Evolutionary conservation across 1,140 invertebrate species (phyloP).

Genomic region (Adoxophyes honmai): DNA sequence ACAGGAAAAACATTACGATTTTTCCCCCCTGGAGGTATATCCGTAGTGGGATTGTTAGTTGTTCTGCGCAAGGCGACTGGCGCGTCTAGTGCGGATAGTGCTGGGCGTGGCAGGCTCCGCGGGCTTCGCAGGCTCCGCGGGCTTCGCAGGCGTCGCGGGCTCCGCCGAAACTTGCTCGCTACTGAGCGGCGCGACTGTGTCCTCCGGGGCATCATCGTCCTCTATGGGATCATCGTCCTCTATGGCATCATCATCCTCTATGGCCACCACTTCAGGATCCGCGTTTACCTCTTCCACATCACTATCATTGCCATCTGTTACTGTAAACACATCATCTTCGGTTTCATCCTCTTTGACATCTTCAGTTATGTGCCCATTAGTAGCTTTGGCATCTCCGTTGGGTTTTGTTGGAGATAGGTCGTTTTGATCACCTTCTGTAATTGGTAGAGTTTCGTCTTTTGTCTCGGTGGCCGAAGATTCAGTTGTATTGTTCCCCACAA

Average conservation of each 20-base stretch:
- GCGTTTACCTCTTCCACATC: constrained; percentile 7
- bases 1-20: no score
- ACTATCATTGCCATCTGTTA: background rate
- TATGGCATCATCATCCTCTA: constrained; percentile 1
- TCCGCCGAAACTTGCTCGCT: constrained; percentile 17
- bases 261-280: background rate
- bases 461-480: background rate
- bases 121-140: constrained; percentile 39
- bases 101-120: constrained; percentile 39
- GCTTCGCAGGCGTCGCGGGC: constrained; percentile 21
- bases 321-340: background rate
- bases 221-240: constrained; percentile 7
- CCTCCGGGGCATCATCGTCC: constrained; percentile 9
- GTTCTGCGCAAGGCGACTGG: constrained; percentile 27
- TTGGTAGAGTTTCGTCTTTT: background rate
- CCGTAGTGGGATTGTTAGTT: no score
- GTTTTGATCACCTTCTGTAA: constrained; percentile 18
- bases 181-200: constrained; percentile 17
- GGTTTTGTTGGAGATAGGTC: constrained; percentile 18
- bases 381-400: constrained; percentile 21
- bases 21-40: no score
- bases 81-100: constrained; percentile 45
- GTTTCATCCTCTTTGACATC: background rate
- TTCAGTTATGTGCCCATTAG: no score
- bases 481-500: constrained; percentile 17